phyloP scores from a whole-genome alignment of 2,888 invertebrate genomes.

The Drosophila setosimentum region DNA sequence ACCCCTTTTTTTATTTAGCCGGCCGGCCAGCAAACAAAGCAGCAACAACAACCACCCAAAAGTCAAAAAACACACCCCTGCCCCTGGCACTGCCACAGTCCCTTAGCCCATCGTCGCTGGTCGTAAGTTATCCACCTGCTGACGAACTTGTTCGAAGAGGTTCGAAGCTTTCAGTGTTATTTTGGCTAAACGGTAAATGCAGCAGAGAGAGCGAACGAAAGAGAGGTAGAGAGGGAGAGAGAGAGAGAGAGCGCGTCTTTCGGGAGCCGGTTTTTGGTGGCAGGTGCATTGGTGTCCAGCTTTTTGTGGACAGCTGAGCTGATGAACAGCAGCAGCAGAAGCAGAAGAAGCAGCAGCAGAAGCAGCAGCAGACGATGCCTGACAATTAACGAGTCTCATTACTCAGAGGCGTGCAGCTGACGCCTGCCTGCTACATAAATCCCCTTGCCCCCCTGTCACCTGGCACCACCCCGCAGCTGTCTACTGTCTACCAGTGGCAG shows the following conservation, averaged over 20 bases:
- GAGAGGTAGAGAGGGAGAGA: slow-evolving; percentile 2
- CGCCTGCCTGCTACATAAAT: slow-evolving; percentile 24
- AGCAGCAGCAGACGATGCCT: slow-evolving; percentile 8
- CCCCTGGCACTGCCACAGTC: slow-evolving; percentile 4
- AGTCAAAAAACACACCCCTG: slow-evolving; percentile 13
- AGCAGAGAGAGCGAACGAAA: slow-evolving; percentile 7
- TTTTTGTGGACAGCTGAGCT: slow-evolving; percentile 37
- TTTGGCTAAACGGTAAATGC: slow-evolving; percentile 56
- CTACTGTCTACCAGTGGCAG: not conserved
- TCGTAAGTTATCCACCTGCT: slow-evolving; percentile 48
- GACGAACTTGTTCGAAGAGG: slow-evolving; percentile 68
- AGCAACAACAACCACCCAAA: slow-evolving; percentile 56
- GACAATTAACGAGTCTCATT: slow-evolving; percentile 68
- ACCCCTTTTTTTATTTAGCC: slow-evolving; percentile 55
- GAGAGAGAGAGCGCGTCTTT: slow-evolving; percentile 3
- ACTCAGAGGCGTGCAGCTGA: slow-evolving; percentile 60
- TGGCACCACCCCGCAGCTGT: not conserved
- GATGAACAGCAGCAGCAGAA: slow-evolving; percentile 25
- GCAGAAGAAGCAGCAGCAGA: not conserved
- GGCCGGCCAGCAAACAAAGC: slow-evolving; percentile 63
- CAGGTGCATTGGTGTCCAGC: slow-evolving; percentile 54
- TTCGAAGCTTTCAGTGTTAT: slow-evolving; percentile 67
- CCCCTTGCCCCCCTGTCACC: not conserved
- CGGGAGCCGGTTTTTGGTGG: slow-evolving; percentile 57
- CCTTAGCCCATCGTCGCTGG: not conserved